Conservation (phyloP, 1,140 invertebrate genomes). For the Pseudoatta argentina region DNA sequence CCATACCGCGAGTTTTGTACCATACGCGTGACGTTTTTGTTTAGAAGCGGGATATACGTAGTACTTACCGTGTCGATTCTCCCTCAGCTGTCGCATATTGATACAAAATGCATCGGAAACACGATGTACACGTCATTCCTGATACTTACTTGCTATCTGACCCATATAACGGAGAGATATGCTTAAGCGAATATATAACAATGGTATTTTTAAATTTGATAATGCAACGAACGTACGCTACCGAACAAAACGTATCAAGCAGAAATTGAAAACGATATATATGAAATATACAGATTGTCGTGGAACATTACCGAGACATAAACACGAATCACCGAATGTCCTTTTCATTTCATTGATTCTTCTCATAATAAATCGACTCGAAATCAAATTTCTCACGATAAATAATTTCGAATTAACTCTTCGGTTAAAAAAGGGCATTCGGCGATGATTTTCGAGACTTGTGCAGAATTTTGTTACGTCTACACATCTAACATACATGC, state of each 20-base stretch:
- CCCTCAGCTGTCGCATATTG: background rate
- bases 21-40: background rate
- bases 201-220: background rate
- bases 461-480: background rate
- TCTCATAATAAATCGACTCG: background rate
- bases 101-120: slow-evolving; percentile 22
- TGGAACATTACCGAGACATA: background rate
- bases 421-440: slow-evolving; percentile 1
- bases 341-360: background rate
- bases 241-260: background rate
- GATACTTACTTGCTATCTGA: slow-evolving; percentile 43
- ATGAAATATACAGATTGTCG: background rate
- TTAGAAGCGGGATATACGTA: slow-evolving; percentile 13
- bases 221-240: background rate
- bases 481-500: slow-evolving; percentile 59
- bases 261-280: background rate
- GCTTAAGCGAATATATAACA: background rate
- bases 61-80: slow-evolving; percentile 57
- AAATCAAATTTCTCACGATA: background rate
- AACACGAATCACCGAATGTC: background rate
- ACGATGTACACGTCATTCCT: slow-evolving; percentile 20
- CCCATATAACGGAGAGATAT: slow-evolving; percentile 10
- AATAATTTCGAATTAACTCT: no score
- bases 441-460: background rate
- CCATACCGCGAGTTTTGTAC: background rate